Base-by-base conservation (phyloP, 1,140 invertebrate species). In the Pinna nobilis region DNA sequence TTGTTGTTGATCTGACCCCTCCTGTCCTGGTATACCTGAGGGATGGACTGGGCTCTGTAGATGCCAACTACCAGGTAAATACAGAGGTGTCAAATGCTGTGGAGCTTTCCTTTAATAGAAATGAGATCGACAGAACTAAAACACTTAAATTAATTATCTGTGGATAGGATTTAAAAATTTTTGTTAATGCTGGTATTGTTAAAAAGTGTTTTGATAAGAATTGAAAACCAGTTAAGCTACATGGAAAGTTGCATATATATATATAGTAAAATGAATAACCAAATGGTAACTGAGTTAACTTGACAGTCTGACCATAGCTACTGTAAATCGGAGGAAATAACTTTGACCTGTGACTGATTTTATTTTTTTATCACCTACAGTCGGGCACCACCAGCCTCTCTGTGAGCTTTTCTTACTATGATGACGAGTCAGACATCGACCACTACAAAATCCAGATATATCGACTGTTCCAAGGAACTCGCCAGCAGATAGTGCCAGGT, bases 1-100 rank as follows among this genome's bases (percentile, higher is more conserved):
- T 76, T 61, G 28, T 82, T 23, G 70, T 82, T 44, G 81, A 82
- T 50, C 55, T 82, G 15, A 82, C 81, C 1, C 67, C 76, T 11
- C 81, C 81, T 28, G 44, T 25, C 15, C 44, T 77, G 1, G 32
- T 69, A 33, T 63, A 59, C 55, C 61, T 82, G 1, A 49, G 70
- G 59, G 81, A 82, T 60, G 81, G 81, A 13, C 13, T 30, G 3
- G 39, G 32, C 4, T 39, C 30, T 23, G 47, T 44, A 30, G 66
- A 69, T 57, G 37, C 23, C 18, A 37, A 69, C 33, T 69, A 44
- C 37, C 66, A 69, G 53, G 66, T 69, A 69, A 44, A 25, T 18
- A n/a, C n/a, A n/a, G n/a, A n/a, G n/a, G n/a, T n/a, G n/a, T n/a
- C n/a, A n/a, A n/a, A n/a, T n/a, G n/a, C n/a, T n/a, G n/a, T n/a